Evolutionary conservation across 2,797 vertebrate species (phyloP), one percentile per base, ranked within the genome.

Genomic region (Carapus acus): DNA sequence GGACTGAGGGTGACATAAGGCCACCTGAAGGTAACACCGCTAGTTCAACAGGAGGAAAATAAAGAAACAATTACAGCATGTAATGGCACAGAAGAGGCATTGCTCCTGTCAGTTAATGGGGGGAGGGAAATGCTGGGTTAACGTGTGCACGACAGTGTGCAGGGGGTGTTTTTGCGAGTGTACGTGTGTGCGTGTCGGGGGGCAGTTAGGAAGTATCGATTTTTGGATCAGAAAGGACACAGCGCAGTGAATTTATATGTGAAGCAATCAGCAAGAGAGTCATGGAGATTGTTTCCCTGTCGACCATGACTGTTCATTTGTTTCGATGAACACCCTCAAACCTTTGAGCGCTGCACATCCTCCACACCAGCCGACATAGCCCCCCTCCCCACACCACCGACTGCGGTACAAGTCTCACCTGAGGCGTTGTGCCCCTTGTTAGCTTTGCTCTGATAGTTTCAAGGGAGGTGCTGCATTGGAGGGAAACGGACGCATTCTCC

Each of bases 31-130:
- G 56, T 23, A 75, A 55, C 46, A n/a, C 22, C 5, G 13, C 23
- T 19, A 40, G 50, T 70, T 62, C 43, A 1, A 17, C 53, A 39
- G 61, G 61, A 70, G 74, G 63, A 64, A 73, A 62, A 74, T 74
- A 80, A 78, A 83, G 73, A 83, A 83, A 71, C 79, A 84, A 82
- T 87, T 83, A 83, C 77, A 66, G 67, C 9, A 9, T 63, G 73
- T 80, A 81, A 81, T 80, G 76, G 74, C 58, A 48, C 36, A 43
- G 55, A 78, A 76, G 82, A 80, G 62, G 64, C 78, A 78, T 64
- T 54, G 76, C 66, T 56, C 57, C 61, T 78, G 79, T 80, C 82
- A 73, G 67, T 80, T 67, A 63, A 61, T 7, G 41, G 40, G 65
- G 15, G 20, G 5, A 17, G 42, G 2, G 14, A 6, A 3, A n/a